Percentiles rank a stretch among this genome's conserved stretches.
Evolutionary conservation across 2,113 vertebrate species (phyloP).

Genomic region (Nibea albiflora): DNA sequence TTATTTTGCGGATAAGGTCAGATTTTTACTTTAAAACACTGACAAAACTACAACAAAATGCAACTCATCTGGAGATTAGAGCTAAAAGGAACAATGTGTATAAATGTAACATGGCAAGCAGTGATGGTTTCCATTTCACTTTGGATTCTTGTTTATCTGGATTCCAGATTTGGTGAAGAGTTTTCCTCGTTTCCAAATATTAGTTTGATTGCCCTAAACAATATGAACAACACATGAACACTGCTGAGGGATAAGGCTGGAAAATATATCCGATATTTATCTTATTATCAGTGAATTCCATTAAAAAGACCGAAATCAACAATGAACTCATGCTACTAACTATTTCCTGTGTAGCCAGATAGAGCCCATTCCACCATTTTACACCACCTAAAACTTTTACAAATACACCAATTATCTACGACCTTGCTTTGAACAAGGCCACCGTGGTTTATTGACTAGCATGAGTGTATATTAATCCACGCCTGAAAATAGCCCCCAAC

Average conservation of each 20-base stretch:
- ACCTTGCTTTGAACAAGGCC: neutral
- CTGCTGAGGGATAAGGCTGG: neutral
- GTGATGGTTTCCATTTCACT: slow-evolving; percentile 24
- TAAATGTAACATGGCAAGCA: slow-evolving; percentile 15
- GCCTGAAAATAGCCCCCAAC: neutral
- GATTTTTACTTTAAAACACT: slow-evolving; percentile 12
- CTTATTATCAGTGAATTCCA: neutral
- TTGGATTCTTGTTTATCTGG: slow-evolving; percentile 9
- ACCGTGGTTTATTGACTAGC: neutral
- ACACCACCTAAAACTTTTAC: neutral
- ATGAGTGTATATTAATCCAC: neutral
- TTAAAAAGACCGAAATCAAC: slow-evolving; percentile 7
- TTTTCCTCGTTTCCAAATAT: slow-evolving; percentile 33
- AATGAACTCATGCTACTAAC: neutral
- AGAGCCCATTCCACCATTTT: neutral
- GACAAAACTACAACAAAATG: slow-evolving; percentile 11
- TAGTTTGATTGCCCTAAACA: slow-evolving; percentile 16
- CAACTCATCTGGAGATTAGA: slow-evolving; percentile 18
- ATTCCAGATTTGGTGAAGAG: neutral
- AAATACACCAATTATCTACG: neutral
- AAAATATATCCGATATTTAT: slow-evolving; percentile 9
- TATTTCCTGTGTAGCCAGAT: neutral
- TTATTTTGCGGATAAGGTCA: neutral
- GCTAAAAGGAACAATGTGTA: slow-evolving; percentile 29
- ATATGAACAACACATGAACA: slow-evolving; percentile 12